Evolutionary conservation across 1,140 invertebrate genomes (phyloP), one percentile per base, ranked within the genome.

Genomic region (Orius insidiosus): DNA sequence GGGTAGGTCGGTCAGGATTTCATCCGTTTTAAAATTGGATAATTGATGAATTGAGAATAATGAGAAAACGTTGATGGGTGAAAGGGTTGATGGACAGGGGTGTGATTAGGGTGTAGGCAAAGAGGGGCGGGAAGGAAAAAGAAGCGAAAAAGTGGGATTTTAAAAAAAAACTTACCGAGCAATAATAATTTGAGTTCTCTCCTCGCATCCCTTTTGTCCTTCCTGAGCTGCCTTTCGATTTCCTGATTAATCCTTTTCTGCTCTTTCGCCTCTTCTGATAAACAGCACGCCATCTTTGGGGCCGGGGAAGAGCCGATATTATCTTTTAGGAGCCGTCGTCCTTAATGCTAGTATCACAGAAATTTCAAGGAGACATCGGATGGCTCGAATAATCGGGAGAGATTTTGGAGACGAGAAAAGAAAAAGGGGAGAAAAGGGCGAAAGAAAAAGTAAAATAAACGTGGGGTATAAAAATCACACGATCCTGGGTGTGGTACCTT

Each of bases 211-310:
- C 92, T 73, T 72, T 99, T 99, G 72, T 98, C 96, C 68, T 90
- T 87, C 59, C 92, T 78, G 58, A 99, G 77, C 74, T 99, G 95
- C 64, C 90, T 79, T 73, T 99, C 96, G 65, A 99, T 99, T 77
- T 99, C 95, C 71, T 97, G 92, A 74, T 99, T 99, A 69, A 99
- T 99, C 66, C 94, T 79, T 76, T 97, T 97, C 74, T 98, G 95
- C 76, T 99, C 95, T 72, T 95, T 94, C 62, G 93, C 93, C 78
- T 98, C 96, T 75, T 98, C 95, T 65, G 89, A 95, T 68, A 98
- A 78, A 77, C 95, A 99, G 78, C 96, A 99, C 80, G 94, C 90
- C 93, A 98, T 98, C 74, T 71, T 80, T 66, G 56, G 60, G 56
- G 54, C 55, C 56, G 59, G 55, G 53, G 52, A 50, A 54, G 52